Evolutionary conservation across 2,797 vertebrate genomes (phyloP), one percentile per base, ranked within the genome.

Genomic region (Falco concolor): DNA sequence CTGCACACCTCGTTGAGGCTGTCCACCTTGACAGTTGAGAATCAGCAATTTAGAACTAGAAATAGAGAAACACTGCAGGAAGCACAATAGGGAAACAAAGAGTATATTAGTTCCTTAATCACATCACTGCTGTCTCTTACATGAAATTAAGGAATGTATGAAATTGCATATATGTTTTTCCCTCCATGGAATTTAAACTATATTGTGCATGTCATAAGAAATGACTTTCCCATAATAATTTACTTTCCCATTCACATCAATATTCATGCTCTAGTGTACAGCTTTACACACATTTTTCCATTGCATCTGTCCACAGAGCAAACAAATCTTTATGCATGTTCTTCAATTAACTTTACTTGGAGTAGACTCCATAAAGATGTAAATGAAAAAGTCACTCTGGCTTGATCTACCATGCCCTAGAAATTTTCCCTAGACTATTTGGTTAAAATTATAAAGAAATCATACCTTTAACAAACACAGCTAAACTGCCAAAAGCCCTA

Each of bases 311-410:
- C 83, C 87, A 93, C 90, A 96, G 82, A 92, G 89, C 94, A 97
- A 97, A 95, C 93, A 97, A 96, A 86, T 87, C 89, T 94, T 91
- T 95, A 90, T 94, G 84, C 84, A 69, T 90, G 53, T 89, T 96
- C 88, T 96, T 96, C 94, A 97, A 93, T 96, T 96, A 96, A 97
- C 75, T 96, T 88, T 87, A 90, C 83, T 69, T 49, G 50, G 34
- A 78, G 75, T 64, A 89, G 90, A 87, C 84, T 89, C 72, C n/a
- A 95, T 95, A 96, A 95, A 96, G 84, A 96, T 96, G 95, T 92
- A 96, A 97, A 97, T 95, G 93, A 96, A 95, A 76, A 92, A 95
- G 72, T 90, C 89, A 76, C 69, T 94, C 59, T 70, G 85, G 67
- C 56, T 59, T 82, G 44, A 47, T 76, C 77, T 94, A 32, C 45